Conservation (phyloP, 2,113 vertebrate species). For the Neogobius melanostomus region DNA sequence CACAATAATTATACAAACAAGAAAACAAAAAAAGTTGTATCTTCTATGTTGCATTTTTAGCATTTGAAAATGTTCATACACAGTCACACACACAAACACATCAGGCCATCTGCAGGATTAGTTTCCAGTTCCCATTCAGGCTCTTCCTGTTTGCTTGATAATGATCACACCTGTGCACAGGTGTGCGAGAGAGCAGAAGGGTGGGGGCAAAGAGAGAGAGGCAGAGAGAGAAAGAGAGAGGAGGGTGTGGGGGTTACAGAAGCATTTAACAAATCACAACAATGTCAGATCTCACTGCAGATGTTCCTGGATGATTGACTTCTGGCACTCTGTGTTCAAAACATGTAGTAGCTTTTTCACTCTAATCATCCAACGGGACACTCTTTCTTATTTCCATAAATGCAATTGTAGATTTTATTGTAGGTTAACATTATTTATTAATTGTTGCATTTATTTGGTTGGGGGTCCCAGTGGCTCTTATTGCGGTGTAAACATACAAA, state of each 20-base stretch:
- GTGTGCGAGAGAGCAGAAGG: slow-evolving; percentile 60
- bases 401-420: too few species aligned
- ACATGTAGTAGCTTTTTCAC: too few species aligned
- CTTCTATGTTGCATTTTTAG: slow-evolving; percentile 55
- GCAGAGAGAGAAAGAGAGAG: slow-evolving; percentile 6
- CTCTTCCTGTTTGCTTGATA: slow-evolving; percentile 75
- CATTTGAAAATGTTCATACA: slow-evolving; percentile 44
- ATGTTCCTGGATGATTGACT: slow-evolving; percentile 24
- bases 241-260: slow-evolving; percentile 40
- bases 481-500: too few species aligned
- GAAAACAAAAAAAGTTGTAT: slow-evolving; percentile 40
- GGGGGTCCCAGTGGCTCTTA: too few species aligned
- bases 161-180: slow-evolving; percentile 77
- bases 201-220: slow-evolving; percentile 26
- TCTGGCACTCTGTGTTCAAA: not conserved
- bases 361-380: too few species aligned
- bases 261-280: slow-evolving; percentile 22
- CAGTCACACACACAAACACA: slow-evolving; percentile 37
- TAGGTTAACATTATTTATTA: too few species aligned
- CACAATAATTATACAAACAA: slow-evolving; percentile 25
- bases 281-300: slow-evolving; percentile 24
- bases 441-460: too few species aligned
- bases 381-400: too few species aligned
- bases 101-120: slow-evolving; percentile 68
- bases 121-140: slow-evolving; percentile 72